Conservation (phyloP, 2,797 vertebrate genomes). For the Amblyopsis hoosieri region DNA sequence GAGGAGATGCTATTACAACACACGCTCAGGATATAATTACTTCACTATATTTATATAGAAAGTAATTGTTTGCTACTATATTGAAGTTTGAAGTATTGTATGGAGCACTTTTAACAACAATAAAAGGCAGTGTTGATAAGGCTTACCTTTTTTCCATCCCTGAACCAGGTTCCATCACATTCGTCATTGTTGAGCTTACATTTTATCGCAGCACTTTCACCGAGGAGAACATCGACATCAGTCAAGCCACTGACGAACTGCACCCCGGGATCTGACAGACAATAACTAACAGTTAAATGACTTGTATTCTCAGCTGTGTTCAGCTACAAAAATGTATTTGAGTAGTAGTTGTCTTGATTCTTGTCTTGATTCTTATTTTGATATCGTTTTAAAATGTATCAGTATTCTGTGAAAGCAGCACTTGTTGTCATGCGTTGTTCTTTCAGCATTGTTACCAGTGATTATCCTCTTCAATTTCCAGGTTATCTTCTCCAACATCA, state of each 20-base stretch:
- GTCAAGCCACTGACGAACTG: conserved; percentile 80
- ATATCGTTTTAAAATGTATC: background rate
- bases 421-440: background rate
- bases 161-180: conserved; percentile 83
- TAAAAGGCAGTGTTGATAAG: background rate
- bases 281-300: conserved; percentile 7
- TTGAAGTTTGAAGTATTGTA: no score
- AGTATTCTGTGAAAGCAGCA: background rate
- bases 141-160: conserved; percentile 84
- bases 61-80: no score
- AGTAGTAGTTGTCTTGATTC: background rate
- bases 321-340: no score
- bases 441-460: background rate
- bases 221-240: conserved; percentile 71
- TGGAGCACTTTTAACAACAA: background rate
- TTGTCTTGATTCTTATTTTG: background rate
- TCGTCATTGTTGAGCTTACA: conserved; percentile 81
- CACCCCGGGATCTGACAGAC: conserved; percentile 69
- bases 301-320: background rate
- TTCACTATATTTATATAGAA: no score
- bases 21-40: no score
- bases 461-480: background rate
- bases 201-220: conserved; percentile 73
- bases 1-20: no score
- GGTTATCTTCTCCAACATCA: background rate